phyloP scores from a whole-genome alignment of 2,113 vertebrate species.

The Epinephelus lanceolatus region DNA sequence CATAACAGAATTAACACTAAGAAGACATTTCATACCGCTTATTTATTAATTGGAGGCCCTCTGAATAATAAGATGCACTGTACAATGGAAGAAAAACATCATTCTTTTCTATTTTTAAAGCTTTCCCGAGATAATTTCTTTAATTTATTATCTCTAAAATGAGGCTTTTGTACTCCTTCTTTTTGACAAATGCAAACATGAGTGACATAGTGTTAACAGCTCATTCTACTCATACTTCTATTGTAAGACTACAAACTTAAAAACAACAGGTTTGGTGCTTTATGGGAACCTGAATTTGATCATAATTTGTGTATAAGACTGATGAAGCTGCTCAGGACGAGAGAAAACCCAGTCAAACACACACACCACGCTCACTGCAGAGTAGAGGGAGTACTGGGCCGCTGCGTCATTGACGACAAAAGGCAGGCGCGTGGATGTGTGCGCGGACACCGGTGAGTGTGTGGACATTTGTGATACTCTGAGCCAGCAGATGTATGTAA shows the following conservation, averaged over 20 bases:
- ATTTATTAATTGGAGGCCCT: constrained; percentile 36
- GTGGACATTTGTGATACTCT: constrained; percentile 78
- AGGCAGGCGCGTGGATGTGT: constrained; percentile 62
- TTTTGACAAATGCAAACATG: background rate
- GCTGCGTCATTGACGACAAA: constrained; percentile 59
- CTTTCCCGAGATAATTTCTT: background rate
- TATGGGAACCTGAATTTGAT: background rate
- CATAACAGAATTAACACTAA: constrained; percentile 69
- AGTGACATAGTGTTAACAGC: background rate
- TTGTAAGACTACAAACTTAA: background rate
- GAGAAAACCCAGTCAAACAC: constrained; percentile 4
- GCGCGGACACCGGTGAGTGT: constrained; percentile 66
- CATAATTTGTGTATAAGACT: background rate
- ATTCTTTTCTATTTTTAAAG: background rate
- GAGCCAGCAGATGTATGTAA: constrained; percentile 89
- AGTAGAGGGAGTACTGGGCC: constrained; percentile 22
- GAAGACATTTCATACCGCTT: constrained; percentile 45
- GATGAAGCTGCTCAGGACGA: background rate
- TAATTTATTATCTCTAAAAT: background rate
- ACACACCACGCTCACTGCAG: constrained; percentile 2
- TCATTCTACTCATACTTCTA: background rate
- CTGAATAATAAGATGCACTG: background rate
- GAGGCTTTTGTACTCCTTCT: background rate
- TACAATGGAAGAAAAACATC: background rate
- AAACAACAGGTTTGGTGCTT: background rate